Conservation (phyloP, 2,113 vertebrate genomes). For the Xyliphius kryptos region DNA sequence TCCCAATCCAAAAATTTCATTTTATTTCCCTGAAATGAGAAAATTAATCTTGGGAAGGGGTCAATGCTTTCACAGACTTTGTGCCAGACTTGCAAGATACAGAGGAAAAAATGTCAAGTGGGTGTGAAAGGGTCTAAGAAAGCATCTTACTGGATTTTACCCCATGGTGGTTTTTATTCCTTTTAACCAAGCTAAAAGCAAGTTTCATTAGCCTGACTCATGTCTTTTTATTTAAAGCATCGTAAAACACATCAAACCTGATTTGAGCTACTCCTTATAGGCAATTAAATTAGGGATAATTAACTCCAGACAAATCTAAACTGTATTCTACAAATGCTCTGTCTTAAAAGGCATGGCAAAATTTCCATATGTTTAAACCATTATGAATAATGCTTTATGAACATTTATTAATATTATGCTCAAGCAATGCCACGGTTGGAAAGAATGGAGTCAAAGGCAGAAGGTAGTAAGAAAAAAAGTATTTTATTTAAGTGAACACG, state of each 20-base stretch:
- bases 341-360: too few relatives aligned
- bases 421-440: too few relatives aligned
- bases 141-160: slow-evolving; percentile 21
- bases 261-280: not conserved
- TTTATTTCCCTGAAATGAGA: slow-evolving; percentile 1
- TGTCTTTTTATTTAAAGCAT: slow-evolving; percentile 5
- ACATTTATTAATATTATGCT: too few relatives aligned
- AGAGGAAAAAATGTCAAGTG: not conserved
- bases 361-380: too few relatives aligned
- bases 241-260: slow-evolving; percentile 5
- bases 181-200: slow-evolving; percentile 30
- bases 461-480: too few relatives aligned
- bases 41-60: not conserved
- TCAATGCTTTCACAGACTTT: not conserved
- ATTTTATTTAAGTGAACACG: too few relatives aligned
- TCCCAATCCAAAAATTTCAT: not conserved
- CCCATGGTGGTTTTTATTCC: slow-evolving; percentile 5
- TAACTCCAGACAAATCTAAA: too few relatives aligned
- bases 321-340: too few relatives aligned
- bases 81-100: slow-evolving; percentile 4
- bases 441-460: too few relatives aligned
- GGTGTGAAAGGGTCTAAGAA: not conserved
- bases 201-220: not conserved
- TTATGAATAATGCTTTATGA: too few relatives aligned
- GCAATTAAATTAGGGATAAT: not conserved